Conservation (phyloP, 2,888 invertebrate species). For the Agrochola litura region DNA sequence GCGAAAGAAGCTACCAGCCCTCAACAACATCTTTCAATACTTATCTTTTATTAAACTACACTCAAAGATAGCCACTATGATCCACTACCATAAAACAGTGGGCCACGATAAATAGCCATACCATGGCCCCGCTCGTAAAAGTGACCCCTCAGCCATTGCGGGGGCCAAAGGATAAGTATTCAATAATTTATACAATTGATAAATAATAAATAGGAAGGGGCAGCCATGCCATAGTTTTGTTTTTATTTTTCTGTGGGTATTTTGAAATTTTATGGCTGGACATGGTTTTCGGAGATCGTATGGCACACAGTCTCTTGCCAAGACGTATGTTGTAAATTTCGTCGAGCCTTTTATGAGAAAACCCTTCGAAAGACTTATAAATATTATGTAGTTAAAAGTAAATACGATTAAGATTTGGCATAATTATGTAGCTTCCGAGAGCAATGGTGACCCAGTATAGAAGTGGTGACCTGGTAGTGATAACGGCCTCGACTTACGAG, state of each 20-base stretch:
- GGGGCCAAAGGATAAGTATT: constrained; percentile 78
- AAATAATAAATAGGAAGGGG: constrained; percentile 84
- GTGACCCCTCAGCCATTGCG: constrained; percentile 75
- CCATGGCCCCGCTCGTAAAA: constrained; percentile 79
- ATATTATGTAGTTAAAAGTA: not conserved
- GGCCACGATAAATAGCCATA: constrained; percentile 73
- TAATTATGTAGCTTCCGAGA: no score
- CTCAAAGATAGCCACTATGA: constrained; percentile 39
- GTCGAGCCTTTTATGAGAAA: not conserved
- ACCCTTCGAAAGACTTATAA: not conserved
- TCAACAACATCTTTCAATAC: not conserved
- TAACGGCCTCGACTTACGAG: no score
- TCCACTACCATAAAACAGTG: constrained; percentile 51
- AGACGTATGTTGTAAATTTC: not conserved
- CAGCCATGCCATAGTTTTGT: constrained; percentile 73
- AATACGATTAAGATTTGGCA: no score
- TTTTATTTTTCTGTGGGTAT: constrained; percentile 71
- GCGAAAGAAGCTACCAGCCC: not conserved
- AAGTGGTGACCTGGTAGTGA: no score
- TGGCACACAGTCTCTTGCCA: not conserved
- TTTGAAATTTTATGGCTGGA: constrained; percentile 50
- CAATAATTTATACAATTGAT: constrained; percentile 90
- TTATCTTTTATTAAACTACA: constrained; percentile 51
- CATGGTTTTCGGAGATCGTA: constrained; percentile 3
- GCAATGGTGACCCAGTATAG: no score